Evolutionary conservation across 2,888 invertebrate species (phyloP).

Genomic region (Hylaea fasciaria): DNA sequence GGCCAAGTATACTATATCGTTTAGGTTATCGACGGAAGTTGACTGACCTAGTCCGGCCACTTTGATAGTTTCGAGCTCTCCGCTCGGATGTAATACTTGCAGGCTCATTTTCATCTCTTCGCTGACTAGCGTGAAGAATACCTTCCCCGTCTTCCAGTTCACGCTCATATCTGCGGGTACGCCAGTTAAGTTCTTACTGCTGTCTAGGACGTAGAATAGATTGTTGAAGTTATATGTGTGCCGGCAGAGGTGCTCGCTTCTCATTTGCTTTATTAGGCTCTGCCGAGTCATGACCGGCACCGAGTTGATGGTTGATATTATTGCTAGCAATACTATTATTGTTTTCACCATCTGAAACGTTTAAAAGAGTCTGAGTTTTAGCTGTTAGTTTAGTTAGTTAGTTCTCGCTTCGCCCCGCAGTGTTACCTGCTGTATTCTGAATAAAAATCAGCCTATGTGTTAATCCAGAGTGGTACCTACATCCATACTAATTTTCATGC

Average conservation of each 20-base stretch:
- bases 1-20: constrained; percentile 75
- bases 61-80: constrained; percentile 68
- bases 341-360: constrained; percentile 66
- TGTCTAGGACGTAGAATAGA: constrained; percentile 62
- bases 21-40: constrained; percentile 76
- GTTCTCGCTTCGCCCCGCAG: no score
- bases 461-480: no score
- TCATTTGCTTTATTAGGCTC: constrained; percentile 51
- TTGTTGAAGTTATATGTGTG: constrained; percentile 65
- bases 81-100: constrained; percentile 64
- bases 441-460: no score
- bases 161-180: constrained; percentile 76
- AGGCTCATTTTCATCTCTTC: constrained; percentile 77
- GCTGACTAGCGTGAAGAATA: constrained; percentile 73
- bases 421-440: no score
- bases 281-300: constrained; percentile 66
- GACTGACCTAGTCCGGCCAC: constrained; percentile 75
- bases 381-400: not conserved
- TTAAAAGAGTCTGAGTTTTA: not conserved
- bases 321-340: constrained; percentile 48
- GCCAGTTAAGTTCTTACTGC: constrained; percentile 60
- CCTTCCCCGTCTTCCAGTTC: constrained; percentile 73
- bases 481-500: no score
- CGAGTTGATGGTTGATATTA: constrained; percentile 45
- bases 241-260: constrained; percentile 56